These are phyloP conservation scores for Tribolium freemani DNA, from an alignment of 2,888 invertebrate genomes.

Conservation along the genomic window DNA sequence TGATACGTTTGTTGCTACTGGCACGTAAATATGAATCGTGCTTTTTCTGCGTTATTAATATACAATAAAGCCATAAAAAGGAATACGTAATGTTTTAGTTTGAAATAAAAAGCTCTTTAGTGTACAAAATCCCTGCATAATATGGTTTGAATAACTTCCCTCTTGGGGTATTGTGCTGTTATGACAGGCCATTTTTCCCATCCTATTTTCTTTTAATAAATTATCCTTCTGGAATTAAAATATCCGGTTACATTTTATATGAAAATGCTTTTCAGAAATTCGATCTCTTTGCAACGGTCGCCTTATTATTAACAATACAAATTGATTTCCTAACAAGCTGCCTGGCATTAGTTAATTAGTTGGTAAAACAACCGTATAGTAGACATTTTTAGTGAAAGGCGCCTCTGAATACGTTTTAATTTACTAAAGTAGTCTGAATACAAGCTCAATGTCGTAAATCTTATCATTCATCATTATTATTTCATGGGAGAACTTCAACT, in stretches of 20 bases:
- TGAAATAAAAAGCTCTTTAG: slow-evolving; percentile 39
- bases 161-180: slow-evolving; percentile 38
- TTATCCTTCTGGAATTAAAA: slow-evolving; percentile 39
- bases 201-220: slow-evolving; percentile 40
- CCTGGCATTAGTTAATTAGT: slow-evolving; percentile 24
- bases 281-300: slow-evolving; percentile 7
- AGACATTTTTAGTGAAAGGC: slow-evolving; percentile 12
- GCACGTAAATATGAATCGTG: background rate
- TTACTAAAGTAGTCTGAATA: slow-evolving; percentile 13
- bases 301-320: slow-evolving; percentile 18
- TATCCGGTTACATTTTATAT: slow-evolving; percentile 35
- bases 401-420: slow-evolving; percentile 11
- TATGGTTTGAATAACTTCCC: slow-evolving; percentile 36
- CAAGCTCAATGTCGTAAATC: slow-evolving; percentile 12
- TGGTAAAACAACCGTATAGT: slow-evolving; percentile 4
- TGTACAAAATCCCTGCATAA: slow-evolving; percentile 41
- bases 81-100: slow-evolving; percentile 36
- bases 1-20: background rate
- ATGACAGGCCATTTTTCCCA: slow-evolving; percentile 42
- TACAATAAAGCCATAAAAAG: background rate
- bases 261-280: slow-evolving; percentile 26
- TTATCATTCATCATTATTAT: slow-evolving; percentile 23
- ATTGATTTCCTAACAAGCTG: slow-evolving; percentile 21
- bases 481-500: slow-evolving; percentile 10
- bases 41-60: background rate